These are phyloP conservation scores for Cichlasoma orientale DNA, from an alignment of 2,797 vertebrate species.

Conservation along the genomic window DNA sequence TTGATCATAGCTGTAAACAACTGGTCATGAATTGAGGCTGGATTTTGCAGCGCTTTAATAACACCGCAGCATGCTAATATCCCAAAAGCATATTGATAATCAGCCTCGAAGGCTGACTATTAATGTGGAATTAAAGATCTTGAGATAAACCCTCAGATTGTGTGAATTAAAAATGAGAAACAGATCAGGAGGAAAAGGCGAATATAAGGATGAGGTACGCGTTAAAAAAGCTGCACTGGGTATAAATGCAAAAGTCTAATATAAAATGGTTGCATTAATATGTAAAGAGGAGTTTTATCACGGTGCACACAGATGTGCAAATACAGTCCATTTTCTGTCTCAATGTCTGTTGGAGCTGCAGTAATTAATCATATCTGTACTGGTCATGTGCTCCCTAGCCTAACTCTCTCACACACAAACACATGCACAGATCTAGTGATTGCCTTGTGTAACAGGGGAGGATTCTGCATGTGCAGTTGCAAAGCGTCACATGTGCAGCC, in stretches of 20 bases:
- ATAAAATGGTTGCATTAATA: conserved; percentile 14
- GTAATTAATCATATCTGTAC: conserved; percentile 54
- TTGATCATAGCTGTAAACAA: conserved; percentile 36
- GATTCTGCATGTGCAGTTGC: conserved; percentile 48
- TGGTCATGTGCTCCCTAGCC: conserved; percentile 43
- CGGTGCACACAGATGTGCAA: conserved; percentile 4
- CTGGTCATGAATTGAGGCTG: conserved; percentile 11
- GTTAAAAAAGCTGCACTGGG: conserved; percentile 12
- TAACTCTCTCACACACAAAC: conserved; percentile 25
- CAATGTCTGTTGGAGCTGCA: conserved; percentile 28
- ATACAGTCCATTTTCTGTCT: conserved; percentile 16
- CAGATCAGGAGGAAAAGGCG: conserved; percentile 35
- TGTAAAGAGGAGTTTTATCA: conserved; percentile 9
- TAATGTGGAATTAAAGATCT: conserved; percentile 46
- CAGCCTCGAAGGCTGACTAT: conserved; percentile 31
- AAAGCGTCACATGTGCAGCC: conserved; percentile 55
- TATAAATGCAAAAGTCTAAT: conserved; percentile 19
- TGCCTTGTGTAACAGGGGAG: conserved; percentile 62
- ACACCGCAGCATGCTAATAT: conserved; percentile 45
- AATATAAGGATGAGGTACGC: neutral
- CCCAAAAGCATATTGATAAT: conserved; percentile 47
- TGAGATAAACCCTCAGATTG: conserved; percentile 39
- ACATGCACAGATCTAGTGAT: conserved; percentile 39
- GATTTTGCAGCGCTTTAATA: conserved; percentile 44
- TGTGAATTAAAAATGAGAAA: conserved; percentile 27